Base-by-base conservation (phyloP, 1,140 invertebrate species). In the Manduca sexta region DNA sequence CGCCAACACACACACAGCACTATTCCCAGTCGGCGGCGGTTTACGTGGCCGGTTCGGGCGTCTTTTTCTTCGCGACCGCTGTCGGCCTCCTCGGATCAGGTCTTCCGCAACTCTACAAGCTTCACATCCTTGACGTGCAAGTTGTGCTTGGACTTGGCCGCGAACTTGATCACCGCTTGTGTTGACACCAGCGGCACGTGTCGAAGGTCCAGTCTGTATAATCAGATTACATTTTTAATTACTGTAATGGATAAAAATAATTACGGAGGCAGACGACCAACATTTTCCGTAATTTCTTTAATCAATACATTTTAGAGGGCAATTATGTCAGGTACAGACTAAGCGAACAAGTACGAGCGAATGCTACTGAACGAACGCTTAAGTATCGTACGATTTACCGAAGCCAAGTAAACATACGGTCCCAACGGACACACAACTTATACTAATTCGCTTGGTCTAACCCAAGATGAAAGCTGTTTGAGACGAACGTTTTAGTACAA, bases 151-250 rank as follows among this genome's bases (percentile, higher is more conserved):
- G 91, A 92, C 62, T 92, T 92, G 49, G 91, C 92, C 1, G 93
- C 93, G 60, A 94, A 95, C 58, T 93, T 93, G 60, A 93, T 93
- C 1, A 95, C 89, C 3, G 93, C 92, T 50, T 93, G 91, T 3
- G 91, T 92, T 3, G 92, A 92, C 5, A 95, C 91, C 59, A 93
- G 90, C 7, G 92, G 90, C 3, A 93, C 91, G 58, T 94, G 92
- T 72, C 93, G 88, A 21, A 94, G 86, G 68, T 95, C 93, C 54
- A 95, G 71, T 48, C 91, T 87, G 62, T 1, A 45, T 31, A 11
- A 34, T 15, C 4, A 52, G 8, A 47, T 15, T 11, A 14, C 2
- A 12, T 35, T 35, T n/a, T n/a, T n/a, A n/a, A 12, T 35, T 35
- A 35, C 5, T 35, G 33, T 35, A 11, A 5, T 5, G 1, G 21